Conservation (phyloP, 2,888 invertebrate genomes). For the Euphydryas editha region DNA sequence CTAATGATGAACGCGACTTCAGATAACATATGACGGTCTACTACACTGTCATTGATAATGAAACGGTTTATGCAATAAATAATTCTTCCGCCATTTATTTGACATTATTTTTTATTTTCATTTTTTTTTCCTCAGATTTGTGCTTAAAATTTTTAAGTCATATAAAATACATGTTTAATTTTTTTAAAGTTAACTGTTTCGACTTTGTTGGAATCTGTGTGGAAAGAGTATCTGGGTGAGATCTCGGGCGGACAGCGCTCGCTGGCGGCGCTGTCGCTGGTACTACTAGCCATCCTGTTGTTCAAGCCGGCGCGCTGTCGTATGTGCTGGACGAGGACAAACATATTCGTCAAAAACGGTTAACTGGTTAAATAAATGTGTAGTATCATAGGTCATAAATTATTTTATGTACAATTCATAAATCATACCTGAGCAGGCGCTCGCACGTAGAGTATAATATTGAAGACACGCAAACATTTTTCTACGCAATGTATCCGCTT, state of each 20-base stretch:
- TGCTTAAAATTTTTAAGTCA: background rate
- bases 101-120: background rate
- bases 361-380: no score
- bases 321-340: no score
- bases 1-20: conserved; percentile 66
- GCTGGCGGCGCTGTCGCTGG: no score
- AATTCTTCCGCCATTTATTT: conserved; percentile 35
- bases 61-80: conserved; percentile 48
- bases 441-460: conserved; percentile 4
- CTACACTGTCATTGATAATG: conserved; percentile 73
- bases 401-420: conserved; percentile 1
- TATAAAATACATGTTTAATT: background rate
- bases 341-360: no score
- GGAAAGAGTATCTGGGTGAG: no score
- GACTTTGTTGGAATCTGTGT: background rate
- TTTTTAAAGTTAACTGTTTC: background rate
- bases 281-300: no score
- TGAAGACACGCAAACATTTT: conserved; percentile 17
- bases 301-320: no score
- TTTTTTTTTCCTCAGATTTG: background rate
- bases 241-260: no score
- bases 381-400: no score
- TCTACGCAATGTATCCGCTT: conserved; percentile 36
- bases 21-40: conserved; percentile 72
- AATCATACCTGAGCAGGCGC: conserved; percentile 5